Base-by-base conservation (phyloP, 1,140 invertebrate genomes). In the Brachionus angularis region DNA sequence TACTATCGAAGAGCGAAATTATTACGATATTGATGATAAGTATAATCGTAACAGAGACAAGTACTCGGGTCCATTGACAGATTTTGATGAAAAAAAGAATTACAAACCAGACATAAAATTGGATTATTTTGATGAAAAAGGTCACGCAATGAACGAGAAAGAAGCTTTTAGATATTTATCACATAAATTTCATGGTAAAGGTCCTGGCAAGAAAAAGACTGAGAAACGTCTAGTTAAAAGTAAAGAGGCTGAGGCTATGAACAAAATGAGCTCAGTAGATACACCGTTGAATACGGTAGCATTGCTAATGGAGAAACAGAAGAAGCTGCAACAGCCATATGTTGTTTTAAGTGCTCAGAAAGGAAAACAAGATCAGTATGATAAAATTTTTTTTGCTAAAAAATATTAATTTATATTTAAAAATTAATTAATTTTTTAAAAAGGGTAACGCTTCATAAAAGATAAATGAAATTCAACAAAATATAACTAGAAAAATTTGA, bases 181-280 rank as follows among this genome's bases (percentile, higher is more conserved):
- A 16, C 94, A 98, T 79, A 95, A 96, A 82, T 99, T 99, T 81
- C 96, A 99, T 83, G 96, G 96, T 21, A 98, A 98, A 85, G 94
- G 93, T 16, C 93, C 94, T 7, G 95, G 96, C 49, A 98, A 98
- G 80, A 98, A 96, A 83, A 98, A 99, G 83, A 87, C 88, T 42
- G 96, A 98, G 79, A 99, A 98, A 81, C 85, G 95, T 76, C 87
- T 92, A 81, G 95, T 96, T 79, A 97, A 98, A 82, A 83, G 87
- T 71, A 89, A 71, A 61, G 46, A 55, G 73, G 82, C 84, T 18
- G 79, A 91, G 85, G 80, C 96, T 73, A 93, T 98, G 91, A 94
- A 94, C 79, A 89, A 93, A 77, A 98, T 98, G 94, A 96, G 91
- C 76, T 96, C 93, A 7, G 96, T 91, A 4, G 96, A 99, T 79